Percentiles rank a stretch among this genome's conserved stretches.
phyloP scores from a whole-genome alignment of 1,140 invertebrate genomes.

The Cydia amplana region DNA sequence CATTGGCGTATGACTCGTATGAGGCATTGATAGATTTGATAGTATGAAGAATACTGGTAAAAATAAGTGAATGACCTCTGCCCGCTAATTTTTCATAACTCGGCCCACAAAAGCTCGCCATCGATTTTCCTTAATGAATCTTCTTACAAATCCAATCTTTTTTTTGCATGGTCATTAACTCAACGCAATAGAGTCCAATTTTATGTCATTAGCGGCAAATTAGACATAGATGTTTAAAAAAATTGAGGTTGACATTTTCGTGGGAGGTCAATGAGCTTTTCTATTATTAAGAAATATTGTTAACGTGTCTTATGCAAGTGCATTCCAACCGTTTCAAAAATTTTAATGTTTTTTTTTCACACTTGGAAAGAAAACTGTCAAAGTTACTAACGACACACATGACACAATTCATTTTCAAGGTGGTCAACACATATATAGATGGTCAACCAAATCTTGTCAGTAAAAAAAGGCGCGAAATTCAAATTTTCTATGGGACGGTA shows the following conservation, averaged over 20 bases:
- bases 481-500: no score
- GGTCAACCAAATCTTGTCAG: no score
- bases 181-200: constrained; percentile 12
- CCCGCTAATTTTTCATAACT: constrained; percentile 27
- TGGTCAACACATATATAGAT: no score
- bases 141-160: constrained; percentile 37
- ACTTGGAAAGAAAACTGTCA: not conserved
- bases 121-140: constrained; percentile 38
- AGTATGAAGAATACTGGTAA: no score
- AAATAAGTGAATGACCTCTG: not conserved
- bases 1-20: no score
- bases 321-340: not conserved
- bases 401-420: not conserved
- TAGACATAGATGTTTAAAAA: not conserved
- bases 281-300: not conserved
- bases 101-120: constrained; percentile 35
- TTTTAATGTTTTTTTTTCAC: not conserved
- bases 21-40: no score
- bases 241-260: not conserved
- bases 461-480: no score
- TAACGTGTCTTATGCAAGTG: not conserved
- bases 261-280: not conserved
- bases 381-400: not conserved
- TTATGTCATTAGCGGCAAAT: not conserved
- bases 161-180: constrained; percentile 33